A percentile compares a stretch with the other conserved stretches of the same genome.
Conservation (phyloP, 2,888 invertebrate species). For the Crematogaster levior region DNA sequence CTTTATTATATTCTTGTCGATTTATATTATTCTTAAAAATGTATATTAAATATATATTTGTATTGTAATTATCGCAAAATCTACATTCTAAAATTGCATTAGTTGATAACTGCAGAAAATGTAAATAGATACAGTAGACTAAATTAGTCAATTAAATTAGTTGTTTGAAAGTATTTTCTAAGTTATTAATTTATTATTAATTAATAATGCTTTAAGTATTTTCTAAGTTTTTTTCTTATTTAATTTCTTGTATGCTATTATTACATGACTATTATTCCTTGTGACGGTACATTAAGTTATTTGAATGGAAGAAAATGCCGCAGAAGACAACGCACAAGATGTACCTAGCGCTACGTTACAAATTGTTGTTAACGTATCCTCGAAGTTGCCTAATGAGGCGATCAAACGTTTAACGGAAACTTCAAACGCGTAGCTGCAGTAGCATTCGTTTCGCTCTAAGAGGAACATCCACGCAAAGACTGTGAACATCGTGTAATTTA, state of each 20-base stretch:
- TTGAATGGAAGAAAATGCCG: neutral
- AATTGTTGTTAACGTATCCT: constrained; percentile 35
- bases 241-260: neutral
- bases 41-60: too few species aligned
- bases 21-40: neutral
- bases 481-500: constrained; percentile 33
- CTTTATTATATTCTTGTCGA: neutral
- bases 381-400: constrained; percentile 40
- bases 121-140: too few species aligned
- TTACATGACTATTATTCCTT: neutral
- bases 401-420: constrained; percentile 36
- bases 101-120: too few species aligned
- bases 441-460: constrained; percentile 31
- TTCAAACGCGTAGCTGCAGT: constrained; percentile 17
- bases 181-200: too few species aligned
- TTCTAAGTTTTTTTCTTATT: neutral
- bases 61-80: too few species aligned
- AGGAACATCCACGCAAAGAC: constrained; percentile 1
- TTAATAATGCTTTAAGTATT: too few species aligned
- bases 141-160: neutral
- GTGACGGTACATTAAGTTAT: neutral
- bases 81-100: too few species aligned
- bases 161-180: too few species aligned
- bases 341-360: neutral
- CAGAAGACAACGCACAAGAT: neutral